Conservation (phyloP, 2,888 invertebrate species). For the Priocnemis perturbator region DNA sequence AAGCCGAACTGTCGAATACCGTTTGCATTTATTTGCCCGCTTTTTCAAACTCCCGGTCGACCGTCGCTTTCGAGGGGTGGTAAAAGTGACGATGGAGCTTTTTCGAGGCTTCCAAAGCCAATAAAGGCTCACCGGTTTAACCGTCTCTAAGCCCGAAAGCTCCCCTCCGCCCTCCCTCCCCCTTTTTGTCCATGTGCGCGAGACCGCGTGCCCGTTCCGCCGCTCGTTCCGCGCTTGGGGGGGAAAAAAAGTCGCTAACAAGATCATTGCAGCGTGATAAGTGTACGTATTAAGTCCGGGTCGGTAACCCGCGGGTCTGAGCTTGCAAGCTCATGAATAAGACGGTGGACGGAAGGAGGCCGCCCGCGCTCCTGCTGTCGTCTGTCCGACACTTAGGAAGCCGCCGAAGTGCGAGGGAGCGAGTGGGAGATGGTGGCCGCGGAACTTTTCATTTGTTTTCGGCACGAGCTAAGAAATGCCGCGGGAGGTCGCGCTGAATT, state of each 20-base stretch:
- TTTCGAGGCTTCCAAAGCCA: slow-evolving; percentile 66
- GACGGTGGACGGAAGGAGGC: slow-evolving; percentile 21
- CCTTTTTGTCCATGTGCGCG: not conserved
- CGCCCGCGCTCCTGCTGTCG: slow-evolving; percentile 3
- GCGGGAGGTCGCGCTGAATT: too few species aligned
- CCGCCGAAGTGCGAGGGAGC: slow-evolving; percentile 39
- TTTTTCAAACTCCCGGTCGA: too few species aligned
- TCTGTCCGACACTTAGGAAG: slow-evolving; percentile 38
- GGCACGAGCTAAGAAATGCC: not conserved
- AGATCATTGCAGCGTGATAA: slow-evolving; percentile 63
- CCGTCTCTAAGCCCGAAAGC: slow-evolving; percentile 50
- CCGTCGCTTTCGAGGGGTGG: slow-evolving; percentile 27
- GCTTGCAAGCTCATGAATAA: slow-evolving; percentile 21
- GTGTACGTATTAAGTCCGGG: slow-evolving; percentile 59
- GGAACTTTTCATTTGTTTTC: slow-evolving; percentile 45
- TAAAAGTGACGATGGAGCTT: slow-evolving; percentile 38
- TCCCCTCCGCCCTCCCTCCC: not conserved
- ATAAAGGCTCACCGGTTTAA: slow-evolving; percentile 62
- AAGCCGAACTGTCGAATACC: not conserved
- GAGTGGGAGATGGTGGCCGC: too few species aligned
- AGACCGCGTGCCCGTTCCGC: not conserved
- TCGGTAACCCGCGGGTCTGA: slow-evolving; percentile 39
- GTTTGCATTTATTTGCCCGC: not conserved
- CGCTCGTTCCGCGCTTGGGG: slow-evolving; percentile 12
- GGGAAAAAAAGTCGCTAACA: slow-evolving; percentile 58